Base-by-base conservation (phyloP, 1,140 invertebrate species). In the Pemphigus obesinymphae region DNA sequence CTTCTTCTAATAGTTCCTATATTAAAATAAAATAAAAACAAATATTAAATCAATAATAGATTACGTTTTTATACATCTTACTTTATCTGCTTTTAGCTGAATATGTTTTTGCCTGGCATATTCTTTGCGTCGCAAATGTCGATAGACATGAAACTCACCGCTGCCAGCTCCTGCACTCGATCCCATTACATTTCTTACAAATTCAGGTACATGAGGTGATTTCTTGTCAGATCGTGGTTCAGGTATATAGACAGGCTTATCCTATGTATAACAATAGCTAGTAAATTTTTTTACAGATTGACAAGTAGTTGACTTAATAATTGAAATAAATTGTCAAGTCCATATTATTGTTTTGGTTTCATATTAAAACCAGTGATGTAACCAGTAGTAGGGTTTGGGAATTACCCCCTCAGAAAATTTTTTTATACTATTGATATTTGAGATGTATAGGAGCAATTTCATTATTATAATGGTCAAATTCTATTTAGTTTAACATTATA, bases 131-230 rank as follows among this genome's bases (percentile, higher is more conserved):
- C 97, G 88, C 26, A 99, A 89, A 89, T 98, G 97, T 83, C 97
- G 90, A 85, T 99, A 99, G 1, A 99, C 97, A 89, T 99, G 97
- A 88, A 99, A 99, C 87, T 99, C 97, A 70, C 97, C 97, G 85
- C 96, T 98, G 26, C 97, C 97, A 76, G 97, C 97, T 55, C 97
- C 97, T 80, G 97, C 97, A 91, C 96, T 97, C 23, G 96, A 98
- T 17, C 95, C 96, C 96, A 97, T 97, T 20, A 97, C 95, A 91
- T 99, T 99, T 53, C 97, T 89, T 4, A 99, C 96, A 90, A 98
- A 98, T 86, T 98, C 96, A 7, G 96, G 95, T 61, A 94, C 92
- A 15, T 91, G 88, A 45, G 93, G 91, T 78, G 92, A 90, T 83
- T 91, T 92, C 86, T 92, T 93, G 61, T 93, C 91, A 87, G 92